phyloP scores from a whole-genome alignment of 2,113 vertebrate species.

The Urocitellus parryii region DNA sequence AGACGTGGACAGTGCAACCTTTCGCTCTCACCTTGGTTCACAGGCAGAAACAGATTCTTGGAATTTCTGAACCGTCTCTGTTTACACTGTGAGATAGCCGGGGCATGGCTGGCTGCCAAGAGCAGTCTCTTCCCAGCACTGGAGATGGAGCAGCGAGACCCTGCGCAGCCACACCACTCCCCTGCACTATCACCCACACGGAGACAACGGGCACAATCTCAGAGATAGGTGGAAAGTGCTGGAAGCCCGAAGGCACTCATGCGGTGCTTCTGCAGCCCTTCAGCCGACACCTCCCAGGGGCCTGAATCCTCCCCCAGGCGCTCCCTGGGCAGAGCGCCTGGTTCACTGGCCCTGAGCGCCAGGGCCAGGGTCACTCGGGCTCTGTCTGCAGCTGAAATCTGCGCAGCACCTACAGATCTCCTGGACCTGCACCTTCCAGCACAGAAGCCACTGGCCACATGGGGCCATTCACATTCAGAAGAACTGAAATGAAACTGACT shows the following conservation, averaged over 20 bases:
- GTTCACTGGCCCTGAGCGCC: neutral
- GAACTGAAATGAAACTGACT: accelerated
- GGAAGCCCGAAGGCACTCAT: neutral
- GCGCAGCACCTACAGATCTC: accelerated
- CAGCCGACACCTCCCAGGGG: neutral
- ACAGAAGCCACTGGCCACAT: accelerated
- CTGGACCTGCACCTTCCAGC: neutral
- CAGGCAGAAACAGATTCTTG: neutral
- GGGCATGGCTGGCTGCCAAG: neutral
- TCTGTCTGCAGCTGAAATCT: accelerated
- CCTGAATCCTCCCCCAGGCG: neutral
- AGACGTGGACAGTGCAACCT: neutral
- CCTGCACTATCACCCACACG: accelerated
- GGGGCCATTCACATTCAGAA: neutral
- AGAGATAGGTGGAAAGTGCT: accelerated
- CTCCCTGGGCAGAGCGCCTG: neutral
- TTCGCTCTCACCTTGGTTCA: neutral
- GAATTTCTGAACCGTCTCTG: conserved; percentile 18
- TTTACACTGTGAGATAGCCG: neutral
- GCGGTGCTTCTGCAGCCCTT: neutral
- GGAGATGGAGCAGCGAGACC: neutral
- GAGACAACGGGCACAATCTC: neutral
- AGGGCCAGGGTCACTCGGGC: too few species aligned
- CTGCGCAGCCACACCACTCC: neutral
- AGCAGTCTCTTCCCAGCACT: neutral